Evolutionary conservation across 2,888 invertebrate species (phyloP), one percentile per base, ranked within the genome.

Genomic region (Oligia strigilis): DNA sequence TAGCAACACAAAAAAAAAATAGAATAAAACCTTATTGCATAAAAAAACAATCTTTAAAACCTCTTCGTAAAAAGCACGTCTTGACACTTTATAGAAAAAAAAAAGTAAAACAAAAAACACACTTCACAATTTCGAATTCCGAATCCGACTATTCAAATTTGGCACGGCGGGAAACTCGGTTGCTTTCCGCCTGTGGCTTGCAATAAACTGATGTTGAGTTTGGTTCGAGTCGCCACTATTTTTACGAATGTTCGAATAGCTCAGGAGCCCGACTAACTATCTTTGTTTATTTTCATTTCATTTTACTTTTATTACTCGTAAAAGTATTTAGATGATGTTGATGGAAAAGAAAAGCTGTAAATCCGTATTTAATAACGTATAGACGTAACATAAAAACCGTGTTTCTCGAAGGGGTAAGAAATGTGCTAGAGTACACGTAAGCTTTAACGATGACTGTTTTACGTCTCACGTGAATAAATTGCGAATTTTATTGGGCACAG

Each of bases 181-280:
- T 87, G 93, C 91, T 92, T 91, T 91, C 91, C 87, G 86, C 84
- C 89, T 89, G 89, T 89, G 87, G 90, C 92, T 88, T 91, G 92
- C 90, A 91, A 90, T 92, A 92, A 87, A 93, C 94, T 93, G 92
- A 89, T 81, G 89, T 80, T 87, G 88, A 85, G 89, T 83, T 92
- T 87, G 85, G 82, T 80, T 77, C 74, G 78, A 81, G 80, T 88
- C 89, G 89, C 79, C 89, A 93, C 94, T 95, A 95, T 95, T 95
- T 95, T 94, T 93, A 94, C 92, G 91, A 90, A 90, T 91, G 89
- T 87, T 88, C 81, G 74, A 81, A 77, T 82, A 90, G 91, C 60
- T 75, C 87, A 76, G 84, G 91, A 92, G 92, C n/a, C 76, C 66
- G 81, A 80, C 77, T 75, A 77, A 80, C 77, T 75, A 77, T 83